phyloP scores from a whole-genome alignment of 1,140 invertebrate genomes.

The Riptortus pedestris region DNA sequence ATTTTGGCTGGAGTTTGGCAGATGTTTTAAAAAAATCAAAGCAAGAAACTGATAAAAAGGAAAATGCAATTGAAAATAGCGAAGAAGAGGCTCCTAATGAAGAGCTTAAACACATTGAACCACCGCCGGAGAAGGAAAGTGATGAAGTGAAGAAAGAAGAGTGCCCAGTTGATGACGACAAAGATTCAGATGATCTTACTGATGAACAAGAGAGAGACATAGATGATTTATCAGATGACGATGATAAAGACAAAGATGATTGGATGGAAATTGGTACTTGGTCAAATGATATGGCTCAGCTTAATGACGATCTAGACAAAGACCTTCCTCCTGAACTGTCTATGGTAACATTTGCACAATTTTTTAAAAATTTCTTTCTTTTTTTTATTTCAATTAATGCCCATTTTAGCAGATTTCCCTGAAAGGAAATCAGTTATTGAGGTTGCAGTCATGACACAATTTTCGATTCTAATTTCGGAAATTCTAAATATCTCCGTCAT shows the following conservation, averaged over 20 bases:
- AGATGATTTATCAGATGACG: slow-evolving; percentile 32
- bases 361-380: neutral
- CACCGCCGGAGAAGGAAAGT: slow-evolving; percentile 14
- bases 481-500: no score
- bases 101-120: slow-evolving; percentile 20
- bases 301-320: slow-evolving; percentile 31
- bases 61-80: slow-evolving; percentile 28
- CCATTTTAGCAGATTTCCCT: no score
- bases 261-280: slow-evolving; percentile 68
- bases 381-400: neutral
- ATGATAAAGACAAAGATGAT: slow-evolving; percentile 41
- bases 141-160: slow-evolving; percentile 35
- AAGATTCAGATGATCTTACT: slow-evolving; percentile 30
- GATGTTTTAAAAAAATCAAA: slow-evolving; percentile 64
- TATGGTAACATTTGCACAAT: slow-evolving; percentile 32
- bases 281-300: slow-evolving; percentile 68
- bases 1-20: slow-evolving; percentile 84
- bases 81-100: slow-evolving; percentile 19
- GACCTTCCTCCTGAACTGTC: slow-evolving; percentile 38
- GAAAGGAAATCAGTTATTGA: no score
- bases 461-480: no score
- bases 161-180: slow-evolving; percentile 32
- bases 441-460: no score
- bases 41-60: slow-evolving; percentile 37
- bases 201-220: slow-evolving; percentile 39